These are phyloP conservation scores for Paradisaea rubra DNA, from an alignment of 2,113 vertebrate species.

Conservation along the genomic window DNA sequence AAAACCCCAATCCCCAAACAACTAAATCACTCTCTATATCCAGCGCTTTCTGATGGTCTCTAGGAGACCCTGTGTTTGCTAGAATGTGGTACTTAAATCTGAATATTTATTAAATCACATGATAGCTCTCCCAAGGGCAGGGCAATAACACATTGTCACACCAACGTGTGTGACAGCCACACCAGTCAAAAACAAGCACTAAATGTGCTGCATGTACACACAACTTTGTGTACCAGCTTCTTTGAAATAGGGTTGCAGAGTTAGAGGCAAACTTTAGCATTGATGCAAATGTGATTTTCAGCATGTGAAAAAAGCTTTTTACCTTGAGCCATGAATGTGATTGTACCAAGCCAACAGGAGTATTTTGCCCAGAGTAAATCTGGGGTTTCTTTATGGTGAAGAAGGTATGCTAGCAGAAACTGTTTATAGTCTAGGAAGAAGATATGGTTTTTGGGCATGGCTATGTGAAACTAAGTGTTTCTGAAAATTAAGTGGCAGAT, in stretches of 20 bases:
- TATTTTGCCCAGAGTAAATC: neutral
- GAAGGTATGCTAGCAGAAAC: neutral
- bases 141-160: neutral
- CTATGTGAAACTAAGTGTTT: neutral
- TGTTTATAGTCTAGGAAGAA: neutral
- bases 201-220: neutral
- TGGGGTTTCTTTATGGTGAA: neutral
- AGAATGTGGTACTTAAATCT: neutral
- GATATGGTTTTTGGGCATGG: neutral
- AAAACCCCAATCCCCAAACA: rapidly evolving
- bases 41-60: neutral
- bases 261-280: neutral
- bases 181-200: neutral
- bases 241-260: neutral
- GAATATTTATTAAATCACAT: neutral
- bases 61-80: neutral
- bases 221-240: neutral
- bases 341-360: neutral
- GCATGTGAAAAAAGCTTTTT: neutral
- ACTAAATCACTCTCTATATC: neutral
- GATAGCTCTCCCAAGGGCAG: neutral
- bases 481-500: neutral
- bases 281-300: neutral
- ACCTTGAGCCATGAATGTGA: neutral
- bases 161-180: rapidly evolving